phyloP scores from a whole-genome alignment of 2,888 invertebrate genomes.

The Drosophila lutescens region DNA sequence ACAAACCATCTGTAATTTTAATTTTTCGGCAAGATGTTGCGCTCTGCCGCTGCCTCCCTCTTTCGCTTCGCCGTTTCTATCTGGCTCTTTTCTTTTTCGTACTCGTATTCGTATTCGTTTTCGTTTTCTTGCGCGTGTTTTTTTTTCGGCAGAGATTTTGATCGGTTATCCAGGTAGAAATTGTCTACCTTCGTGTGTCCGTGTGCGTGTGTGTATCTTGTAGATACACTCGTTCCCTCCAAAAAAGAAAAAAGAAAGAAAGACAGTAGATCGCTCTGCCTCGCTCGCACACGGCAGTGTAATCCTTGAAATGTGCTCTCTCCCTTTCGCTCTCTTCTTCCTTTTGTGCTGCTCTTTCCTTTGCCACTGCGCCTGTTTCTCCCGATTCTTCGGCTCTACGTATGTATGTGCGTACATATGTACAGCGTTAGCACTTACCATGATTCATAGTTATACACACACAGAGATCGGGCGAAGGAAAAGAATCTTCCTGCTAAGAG shows the following conservation, averaged over 20 bases:
- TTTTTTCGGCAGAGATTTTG: conserved; percentile 70
- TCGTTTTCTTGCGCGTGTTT: conserved; percentile 14
- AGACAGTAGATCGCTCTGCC: conserved; percentile 60
- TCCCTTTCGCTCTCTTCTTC: not conserved
- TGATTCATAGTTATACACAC: conserved; percentile 60
- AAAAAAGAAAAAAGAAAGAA: conserved; percentile 11
- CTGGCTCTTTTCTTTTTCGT: conserved; percentile 9
- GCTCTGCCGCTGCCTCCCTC: not conserved
- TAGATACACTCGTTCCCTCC: conserved; percentile 47
- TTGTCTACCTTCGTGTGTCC: conserved; percentile 62
- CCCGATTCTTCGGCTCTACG: conserved; percentile 19
- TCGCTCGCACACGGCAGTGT: conserved; percentile 22
- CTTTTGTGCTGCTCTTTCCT: conserved; percentile 16
- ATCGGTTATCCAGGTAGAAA: conserved; percentile 75
- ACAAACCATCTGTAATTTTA: conserved; percentile 77
- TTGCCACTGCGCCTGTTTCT: conserved; percentile 7
- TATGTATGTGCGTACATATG: conserved; percentile 8
- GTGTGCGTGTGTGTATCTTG: conserved; percentile 61
- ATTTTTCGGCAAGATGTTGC: conserved; percentile 71
- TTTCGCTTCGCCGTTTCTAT: conserved; percentile 12
- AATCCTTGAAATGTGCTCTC: conserved; percentile 37
- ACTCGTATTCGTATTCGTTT: conserved; percentile 32
- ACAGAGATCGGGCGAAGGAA: conserved; percentile 4
- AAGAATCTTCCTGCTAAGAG: conserved; percentile 29
- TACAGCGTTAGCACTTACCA: conserved; percentile 57